A percentile compares a stretch with the other conserved stretches of the same genome.
phyloP scores from a whole-genome alignment of 1,140 invertebrate genomes.

The Neodiprion pinetum region DNA sequence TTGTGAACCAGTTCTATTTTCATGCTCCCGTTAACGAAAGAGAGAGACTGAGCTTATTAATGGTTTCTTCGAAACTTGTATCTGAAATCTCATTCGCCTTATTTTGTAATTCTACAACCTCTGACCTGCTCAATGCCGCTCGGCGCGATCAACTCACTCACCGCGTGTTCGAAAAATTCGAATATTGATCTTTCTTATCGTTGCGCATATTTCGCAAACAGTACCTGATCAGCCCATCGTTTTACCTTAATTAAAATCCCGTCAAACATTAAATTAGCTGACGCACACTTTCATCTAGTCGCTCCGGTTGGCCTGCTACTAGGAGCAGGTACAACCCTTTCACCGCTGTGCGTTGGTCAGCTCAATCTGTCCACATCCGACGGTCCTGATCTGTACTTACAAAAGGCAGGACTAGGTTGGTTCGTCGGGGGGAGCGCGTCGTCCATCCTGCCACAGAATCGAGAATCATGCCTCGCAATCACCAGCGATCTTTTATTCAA shows the following conservation, averaged over 20 bases:
- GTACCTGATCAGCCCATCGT: slow-evolving; percentile 11
- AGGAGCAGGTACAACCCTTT: slow-evolving; percentile 23
- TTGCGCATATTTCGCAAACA: slow-evolving; percentile 4
- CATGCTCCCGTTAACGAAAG: too few species aligned
- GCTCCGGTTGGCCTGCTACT: slow-evolving; percentile 20
- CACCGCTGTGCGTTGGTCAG: slow-evolving; percentile 22
- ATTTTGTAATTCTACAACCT: too few species aligned
- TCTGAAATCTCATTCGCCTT: too few species aligned
- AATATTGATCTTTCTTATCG: slow-evolving; percentile 11
- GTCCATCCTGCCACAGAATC: not conserved
- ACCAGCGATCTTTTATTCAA: not conserved
- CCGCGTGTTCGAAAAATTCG: not conserved
- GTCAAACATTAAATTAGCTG: slow-evolving; percentile 28
- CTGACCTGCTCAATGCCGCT: slow-evolving; percentile 14
- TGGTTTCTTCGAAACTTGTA: too few species aligned
- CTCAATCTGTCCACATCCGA: slow-evolving; percentile 12
- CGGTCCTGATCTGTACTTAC: slow-evolving; percentile 10
- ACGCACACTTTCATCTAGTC: slow-evolving; percentile 26
- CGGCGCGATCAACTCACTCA: slow-evolving; percentile 9
- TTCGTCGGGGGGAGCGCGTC: slow-evolving; percentile 1
- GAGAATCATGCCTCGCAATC: too few species aligned
- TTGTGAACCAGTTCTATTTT: too few species aligned
- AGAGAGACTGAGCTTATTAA: too few species aligned
- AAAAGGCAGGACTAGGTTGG: slow-evolving; percentile 30
- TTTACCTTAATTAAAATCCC: slow-evolving; percentile 21